A percentile compares a stretch with the other conserved stretches of the same genome.
Evolutionary conservation across 2,113 vertebrate species (phyloP).

Genomic region (Pelobates fuscus): DNA sequence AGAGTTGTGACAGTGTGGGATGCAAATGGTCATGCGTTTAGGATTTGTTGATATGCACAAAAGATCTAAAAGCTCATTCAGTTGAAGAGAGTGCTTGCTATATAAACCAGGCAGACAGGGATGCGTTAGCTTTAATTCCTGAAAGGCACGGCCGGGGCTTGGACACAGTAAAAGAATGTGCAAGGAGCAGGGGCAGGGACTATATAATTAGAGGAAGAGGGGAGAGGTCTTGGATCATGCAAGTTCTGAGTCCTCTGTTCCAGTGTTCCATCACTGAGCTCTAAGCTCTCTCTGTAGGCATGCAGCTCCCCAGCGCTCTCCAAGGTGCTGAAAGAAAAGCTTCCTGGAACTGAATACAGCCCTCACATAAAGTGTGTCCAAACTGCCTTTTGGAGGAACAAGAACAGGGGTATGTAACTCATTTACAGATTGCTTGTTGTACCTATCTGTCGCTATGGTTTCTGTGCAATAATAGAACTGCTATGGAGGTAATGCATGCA

Average conservation of each 20-base stretch:
- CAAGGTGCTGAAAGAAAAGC: constrained; percentile 37
- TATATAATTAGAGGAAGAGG: constrained; percentile 17
- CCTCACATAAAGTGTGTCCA: constrained; percentile 2
- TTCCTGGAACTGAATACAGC: background rate
- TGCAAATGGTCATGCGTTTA: too few relatives aligned
- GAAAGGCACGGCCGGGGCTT: background rate
- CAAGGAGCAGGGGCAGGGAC: constrained; percentile 11
- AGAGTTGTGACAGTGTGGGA: too few relatives aligned
- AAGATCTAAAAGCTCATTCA: background rate
- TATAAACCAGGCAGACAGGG: background rate
- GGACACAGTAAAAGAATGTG: background rate
- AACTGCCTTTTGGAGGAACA: constrained; percentile 15
- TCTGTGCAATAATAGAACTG: background rate
- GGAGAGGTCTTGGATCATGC: constrained; percentile 4
- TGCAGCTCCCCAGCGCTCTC: constrained; percentile 24
- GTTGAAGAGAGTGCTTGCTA: background rate
- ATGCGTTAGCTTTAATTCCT: background rate
- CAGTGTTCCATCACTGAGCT: background rate
- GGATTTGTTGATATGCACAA: too few relatives aligned
- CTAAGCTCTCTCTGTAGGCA: background rate
- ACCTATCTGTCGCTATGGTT: background rate
- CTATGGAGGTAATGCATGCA: background rate
- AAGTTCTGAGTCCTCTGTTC: too few relatives aligned
- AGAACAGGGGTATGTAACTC: constrained; percentile 25
- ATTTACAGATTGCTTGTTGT: background rate